phyloP scores from a whole-genome alignment of 2,888 invertebrate species.

The Sphaerophoria rueppellii region DNA sequence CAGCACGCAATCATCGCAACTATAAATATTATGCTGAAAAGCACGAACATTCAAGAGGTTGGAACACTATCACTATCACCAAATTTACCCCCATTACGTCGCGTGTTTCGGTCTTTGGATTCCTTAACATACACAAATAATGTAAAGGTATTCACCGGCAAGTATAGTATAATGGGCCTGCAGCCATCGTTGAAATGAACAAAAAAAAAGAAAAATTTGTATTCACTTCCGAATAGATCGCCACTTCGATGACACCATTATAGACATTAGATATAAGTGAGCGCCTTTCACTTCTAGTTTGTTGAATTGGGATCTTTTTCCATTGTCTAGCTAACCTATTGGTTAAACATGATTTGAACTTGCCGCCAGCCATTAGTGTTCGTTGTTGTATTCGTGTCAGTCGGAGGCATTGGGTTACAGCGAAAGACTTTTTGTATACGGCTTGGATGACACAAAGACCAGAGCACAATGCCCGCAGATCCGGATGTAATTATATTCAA shows the following conservation, averaged over 20 bases:
- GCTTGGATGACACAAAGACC: conserved; percentile 4
- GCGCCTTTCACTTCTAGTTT: conserved; percentile 51
- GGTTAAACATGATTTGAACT: conserved; percentile 40
- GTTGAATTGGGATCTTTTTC: conserved; percentile 11
- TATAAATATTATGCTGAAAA: too few relatives aligned
- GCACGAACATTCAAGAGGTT: too few relatives aligned
- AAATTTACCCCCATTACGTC: not conserved
- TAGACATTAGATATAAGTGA: conserved; percentile 14
- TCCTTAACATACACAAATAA: not conserved
- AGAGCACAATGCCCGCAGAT: conserved; percentile 9
- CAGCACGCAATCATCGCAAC: too few relatives aligned
- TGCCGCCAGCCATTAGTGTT: not conserved
- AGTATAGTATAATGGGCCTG: not conserved
- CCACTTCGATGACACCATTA: conserved; percentile 45
- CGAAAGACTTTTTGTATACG: conserved; percentile 49
- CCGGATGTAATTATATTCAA: conserved; percentile 64
- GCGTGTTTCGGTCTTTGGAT: not conserved
- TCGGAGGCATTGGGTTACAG: conserved; percentile 45
- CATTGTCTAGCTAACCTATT: conserved; percentile 42
- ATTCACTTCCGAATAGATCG: conserved; percentile 41
- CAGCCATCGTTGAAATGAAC: not conserved
- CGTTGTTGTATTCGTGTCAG: not conserved
- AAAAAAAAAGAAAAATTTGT: conserved; percentile 22
- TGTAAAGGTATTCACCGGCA: not conserved
- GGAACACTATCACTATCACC: not conserved